A percentile compares a stretch with the other conserved stretches of the same genome.
Evolutionary conservation across 1,140 invertebrate genomes (phyloP).

Genomic region (Diploscapter pachys): DNA sequence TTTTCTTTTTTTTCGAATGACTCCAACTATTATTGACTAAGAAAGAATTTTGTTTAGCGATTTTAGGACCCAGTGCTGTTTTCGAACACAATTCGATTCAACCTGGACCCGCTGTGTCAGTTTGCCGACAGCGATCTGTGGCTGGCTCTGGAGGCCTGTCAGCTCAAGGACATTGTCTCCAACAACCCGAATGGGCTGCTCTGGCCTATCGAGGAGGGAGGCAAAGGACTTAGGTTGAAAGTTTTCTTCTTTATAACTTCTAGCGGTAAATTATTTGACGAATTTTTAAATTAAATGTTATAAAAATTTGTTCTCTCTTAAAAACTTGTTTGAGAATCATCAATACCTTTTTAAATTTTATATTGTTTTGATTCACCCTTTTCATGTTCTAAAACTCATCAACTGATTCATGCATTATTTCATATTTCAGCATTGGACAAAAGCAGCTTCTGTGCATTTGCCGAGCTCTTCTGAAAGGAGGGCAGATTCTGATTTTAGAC

Average conservation of each 20-base stretch:
- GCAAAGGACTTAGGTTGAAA: slow-evolving; percentile 2
- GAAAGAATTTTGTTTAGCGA: neutral
- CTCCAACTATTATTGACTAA: neutral
- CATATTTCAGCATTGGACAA: slow-evolving; percentile 13
- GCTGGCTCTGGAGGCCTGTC: slow-evolving; percentile 69
- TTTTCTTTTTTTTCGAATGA: neutral
- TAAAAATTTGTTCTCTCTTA: neutral
- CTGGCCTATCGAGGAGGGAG: slow-evolving; percentile 15
- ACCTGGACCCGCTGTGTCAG: slow-evolving; percentile 78
- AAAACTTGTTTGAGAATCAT: too few species aligned
- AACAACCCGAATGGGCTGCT: slow-evolving; percentile 13
- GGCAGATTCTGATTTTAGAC: slow-evolving; percentile 24
- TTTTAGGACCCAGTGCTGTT: slow-evolving; percentile 70
- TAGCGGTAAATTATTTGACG: neutral
- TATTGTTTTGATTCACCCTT: too few species aligned
- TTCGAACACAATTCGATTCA: slow-evolving; percentile 76
- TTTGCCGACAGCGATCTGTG: slow-evolving; percentile 70
- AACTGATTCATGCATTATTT: too few species aligned
- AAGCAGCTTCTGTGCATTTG: slow-evolving; percentile 18
- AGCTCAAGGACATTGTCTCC: slow-evolving; percentile 23
- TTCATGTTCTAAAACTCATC: too few species aligned
- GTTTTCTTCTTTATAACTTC: too few species aligned
- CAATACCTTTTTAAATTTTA: too few species aligned
- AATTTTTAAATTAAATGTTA: neutral
- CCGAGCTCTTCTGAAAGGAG: slow-evolving; percentile 28